Percentiles rank a stretch among this genome's conserved stretches.
phyloP scores from a whole-genome alignment of 2,888 invertebrate species.

The Opisthograptis luteolata region DNA sequence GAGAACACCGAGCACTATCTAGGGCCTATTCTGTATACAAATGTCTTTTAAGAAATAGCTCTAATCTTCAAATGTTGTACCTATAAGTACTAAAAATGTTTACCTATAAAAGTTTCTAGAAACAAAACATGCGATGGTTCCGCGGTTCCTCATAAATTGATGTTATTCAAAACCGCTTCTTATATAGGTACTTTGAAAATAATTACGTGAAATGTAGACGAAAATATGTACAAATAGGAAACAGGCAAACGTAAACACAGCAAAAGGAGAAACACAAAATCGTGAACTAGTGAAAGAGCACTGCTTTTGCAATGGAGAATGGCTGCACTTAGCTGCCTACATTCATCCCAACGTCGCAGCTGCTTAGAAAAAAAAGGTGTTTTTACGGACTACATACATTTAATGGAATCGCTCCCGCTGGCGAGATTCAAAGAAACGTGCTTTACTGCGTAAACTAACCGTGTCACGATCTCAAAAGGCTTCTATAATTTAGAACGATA shows the following conservation, averaged over 20 bases:
- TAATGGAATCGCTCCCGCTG: constrained; percentile 33
- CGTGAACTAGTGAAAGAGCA: constrained; percentile 36
- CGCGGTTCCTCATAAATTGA: too few relatives aligned
- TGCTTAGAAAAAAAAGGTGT: constrained; percentile 42
- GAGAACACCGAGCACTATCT: too few relatives aligned
- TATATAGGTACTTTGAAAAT: too few relatives aligned
- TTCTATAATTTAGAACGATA: constrained; percentile 1
- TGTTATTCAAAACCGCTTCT: too few relatives aligned
- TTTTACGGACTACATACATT: constrained; percentile 43
- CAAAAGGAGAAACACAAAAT: constrained; percentile 7
- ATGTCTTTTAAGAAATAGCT: too few relatives aligned
- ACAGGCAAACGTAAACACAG: constrained; percentile 29
- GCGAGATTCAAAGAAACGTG: constrained; percentile 35
- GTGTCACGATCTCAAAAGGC: constrained; percentile 6
- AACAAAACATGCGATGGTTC: too few relatives aligned
- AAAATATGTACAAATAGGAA: neutral
- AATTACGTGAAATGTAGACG: too few relatives aligned
- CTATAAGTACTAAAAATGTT: too few relatives aligned
- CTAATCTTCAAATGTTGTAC: too few relatives aligned
- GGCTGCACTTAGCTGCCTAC: constrained; percentile 55
- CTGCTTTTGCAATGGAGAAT: constrained; percentile 43
- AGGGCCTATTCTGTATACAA: too few relatives aligned
- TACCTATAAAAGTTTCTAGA: too few relatives aligned
- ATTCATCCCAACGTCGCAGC: constrained; percentile 45
- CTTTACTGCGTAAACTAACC: constrained; percentile 22